Conservation (phyloP, 2,797 vertebrate genomes). For the Chaetodon trifasciatus region DNA sequence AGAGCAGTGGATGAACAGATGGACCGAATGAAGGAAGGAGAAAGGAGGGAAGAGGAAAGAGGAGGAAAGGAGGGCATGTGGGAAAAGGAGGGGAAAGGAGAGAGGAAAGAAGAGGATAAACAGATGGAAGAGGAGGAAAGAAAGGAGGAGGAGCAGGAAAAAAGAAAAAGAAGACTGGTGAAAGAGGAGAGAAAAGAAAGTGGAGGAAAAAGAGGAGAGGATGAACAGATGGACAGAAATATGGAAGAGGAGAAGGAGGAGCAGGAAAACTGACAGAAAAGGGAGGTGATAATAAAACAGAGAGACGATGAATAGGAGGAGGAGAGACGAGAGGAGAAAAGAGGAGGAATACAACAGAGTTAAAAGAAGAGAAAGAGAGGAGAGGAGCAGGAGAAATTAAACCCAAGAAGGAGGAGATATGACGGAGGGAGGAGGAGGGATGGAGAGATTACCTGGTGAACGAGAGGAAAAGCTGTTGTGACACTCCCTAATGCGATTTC, state of each 20-base stretch:
- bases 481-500: slow-evolving; percentile 97
- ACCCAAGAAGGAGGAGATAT: slow-evolving; percentile 51
- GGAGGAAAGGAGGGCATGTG: too few species aligned
- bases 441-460: slow-evolving; percentile 90
- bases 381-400: not conserved
- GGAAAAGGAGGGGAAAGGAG: not conserved
- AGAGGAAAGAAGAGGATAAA: not conserved
- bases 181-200: not conserved
- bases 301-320: not conserved
- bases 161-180: too few species aligned
- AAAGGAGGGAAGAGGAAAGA: not conserved
- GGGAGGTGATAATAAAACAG: too few species aligned
- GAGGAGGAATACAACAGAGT: not conserved
- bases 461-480: slow-evolving; percentile 85
- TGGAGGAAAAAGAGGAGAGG: not conserved
- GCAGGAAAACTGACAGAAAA: not conserved
- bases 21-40: not conserved
- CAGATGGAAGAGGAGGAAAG: not conserved
- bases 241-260: not conserved
- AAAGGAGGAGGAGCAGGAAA: not conserved
- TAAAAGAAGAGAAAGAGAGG: not conserved
- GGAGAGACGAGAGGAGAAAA: not conserved
- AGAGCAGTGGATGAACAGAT: not conserved
- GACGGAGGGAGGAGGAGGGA: slow-evolving; percentile 73
- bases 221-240: not conserved